Conservation (phyloP, 2,113 vertebrate species). For the Nipponia nippon region DNA sequence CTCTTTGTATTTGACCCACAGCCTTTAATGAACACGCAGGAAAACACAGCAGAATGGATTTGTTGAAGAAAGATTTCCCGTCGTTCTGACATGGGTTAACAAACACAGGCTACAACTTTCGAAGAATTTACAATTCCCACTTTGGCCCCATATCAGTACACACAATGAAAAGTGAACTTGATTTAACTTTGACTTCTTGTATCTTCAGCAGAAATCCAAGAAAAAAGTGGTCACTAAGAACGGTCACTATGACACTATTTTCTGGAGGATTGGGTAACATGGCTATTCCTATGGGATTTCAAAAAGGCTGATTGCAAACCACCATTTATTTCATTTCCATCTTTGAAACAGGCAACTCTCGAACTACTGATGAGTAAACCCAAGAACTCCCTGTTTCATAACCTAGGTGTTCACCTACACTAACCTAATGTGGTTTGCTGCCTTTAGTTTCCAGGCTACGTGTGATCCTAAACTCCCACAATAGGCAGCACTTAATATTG, state of each 20-base stretch:
- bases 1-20: neutral
- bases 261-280: neutral
- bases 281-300: neutral
- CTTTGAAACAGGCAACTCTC: neutral
- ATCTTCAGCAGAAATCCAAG: neutral
- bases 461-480: neutral
- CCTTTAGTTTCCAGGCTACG: slow-evolving; percentile 6
- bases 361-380: neutral
- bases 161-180: neutral
- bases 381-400: slow-evolving; percentile 11
- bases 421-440: slow-evolving; percentile 4
- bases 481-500: slow-evolving; percentile 25
- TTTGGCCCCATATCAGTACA: neutral
- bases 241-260: neutral
- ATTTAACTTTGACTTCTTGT: neutral
- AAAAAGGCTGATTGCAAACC: neutral
- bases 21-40: neutral
- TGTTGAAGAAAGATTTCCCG: neutral
- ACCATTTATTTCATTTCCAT: neutral
- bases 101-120: neutral
- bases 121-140: neutral
- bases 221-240: neutral
- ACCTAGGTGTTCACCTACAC: slow-evolving; percentile 23
- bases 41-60: neutral
- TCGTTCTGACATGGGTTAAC: neutral